A percentile compares a stretch with the other conserved stretches of the same genome.
Evolutionary conservation across 2,888 invertebrate species (phyloP).

Genomic region (Eulithis testata): DNA sequence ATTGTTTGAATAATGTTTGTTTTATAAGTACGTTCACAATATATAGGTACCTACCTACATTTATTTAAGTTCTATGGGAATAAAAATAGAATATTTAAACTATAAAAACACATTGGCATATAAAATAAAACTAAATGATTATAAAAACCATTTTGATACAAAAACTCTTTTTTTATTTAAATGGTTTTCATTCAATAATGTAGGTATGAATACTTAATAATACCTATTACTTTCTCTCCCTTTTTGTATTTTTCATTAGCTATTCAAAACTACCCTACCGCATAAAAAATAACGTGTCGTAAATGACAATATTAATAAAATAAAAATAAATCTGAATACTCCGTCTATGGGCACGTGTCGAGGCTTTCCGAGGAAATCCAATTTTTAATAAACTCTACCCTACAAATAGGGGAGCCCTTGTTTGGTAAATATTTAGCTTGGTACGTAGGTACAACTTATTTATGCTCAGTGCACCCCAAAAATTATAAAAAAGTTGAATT

Average conservation of each 20-base stretch:
- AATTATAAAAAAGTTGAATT: neutral
- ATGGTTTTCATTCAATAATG: no score
- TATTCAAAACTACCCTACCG: constrained; percentile 5
- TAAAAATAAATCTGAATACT: constrained; percentile 6
- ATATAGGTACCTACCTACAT: no score
- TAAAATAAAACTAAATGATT: no score
- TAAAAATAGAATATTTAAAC: no score
- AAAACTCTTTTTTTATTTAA: no score
- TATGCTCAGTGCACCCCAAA: constrained; percentile 10
- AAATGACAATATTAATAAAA: constrained; percentile 8
- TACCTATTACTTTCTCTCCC: no score
- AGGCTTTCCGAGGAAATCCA: constrained; percentile 62
- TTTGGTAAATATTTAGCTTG: constrained; percentile 17
- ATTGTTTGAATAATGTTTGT: neutral
- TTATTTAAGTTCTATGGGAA: no score
- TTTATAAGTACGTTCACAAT: no score
- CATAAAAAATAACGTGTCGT: neutral
- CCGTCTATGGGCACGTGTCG: constrained; percentile 49
- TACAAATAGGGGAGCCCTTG: constrained; percentile 42
- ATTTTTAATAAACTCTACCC: constrained; percentile 75
- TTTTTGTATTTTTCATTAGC: constrained; percentile 11
- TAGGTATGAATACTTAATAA: no score
- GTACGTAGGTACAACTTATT: constrained; percentile 3
- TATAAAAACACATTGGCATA: no score
- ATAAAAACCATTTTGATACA: no score